Evolutionary conservation across 2,797 vertebrate species (phyloP).

Genomic region (Falco naumanni): DNA sequence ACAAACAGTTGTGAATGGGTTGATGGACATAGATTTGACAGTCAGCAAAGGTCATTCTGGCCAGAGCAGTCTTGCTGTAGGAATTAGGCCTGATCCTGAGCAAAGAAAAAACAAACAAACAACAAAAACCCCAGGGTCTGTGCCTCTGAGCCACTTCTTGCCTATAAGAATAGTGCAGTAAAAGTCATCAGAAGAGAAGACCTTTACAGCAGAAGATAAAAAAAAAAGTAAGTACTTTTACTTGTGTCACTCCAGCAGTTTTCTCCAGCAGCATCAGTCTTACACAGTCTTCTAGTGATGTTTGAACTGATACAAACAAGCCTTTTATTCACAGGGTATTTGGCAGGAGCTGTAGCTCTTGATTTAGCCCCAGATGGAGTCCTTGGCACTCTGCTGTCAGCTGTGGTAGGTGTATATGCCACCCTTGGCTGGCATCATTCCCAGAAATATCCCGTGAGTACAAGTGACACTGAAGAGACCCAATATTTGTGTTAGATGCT

Average conservation of each 20-base stretch:
- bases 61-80: not conserved
- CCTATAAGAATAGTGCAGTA: not conserved
- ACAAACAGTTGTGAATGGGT: not conserved
- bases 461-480: not conserved
- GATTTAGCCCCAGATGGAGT: not conserved
- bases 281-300: not conserved
- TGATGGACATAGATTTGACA: not conserved
- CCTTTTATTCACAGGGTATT: not conserved
- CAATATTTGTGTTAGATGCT: not conserved
- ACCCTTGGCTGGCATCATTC: not conserved
- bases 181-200: not conserved
- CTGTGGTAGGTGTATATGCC: not conserved
- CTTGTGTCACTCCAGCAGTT: not conserved
- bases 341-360: not conserved
- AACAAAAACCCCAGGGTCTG: not conserved
- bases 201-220: not conserved
- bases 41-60: rapidly evolving
- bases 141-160: not conserved
- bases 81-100: not conserved
- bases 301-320: not conserved
- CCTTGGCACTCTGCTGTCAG: not conserved
- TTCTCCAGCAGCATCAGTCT: not conserved
- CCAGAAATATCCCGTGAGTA: not conserved
- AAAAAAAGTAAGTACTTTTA: not conserved
- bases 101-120: not conserved